Evolutionary conservation across 2,797 vertebrate genomes (phyloP), one percentile per base, ranked within the genome.

Genomic region (Lacerta viridis): DNA sequence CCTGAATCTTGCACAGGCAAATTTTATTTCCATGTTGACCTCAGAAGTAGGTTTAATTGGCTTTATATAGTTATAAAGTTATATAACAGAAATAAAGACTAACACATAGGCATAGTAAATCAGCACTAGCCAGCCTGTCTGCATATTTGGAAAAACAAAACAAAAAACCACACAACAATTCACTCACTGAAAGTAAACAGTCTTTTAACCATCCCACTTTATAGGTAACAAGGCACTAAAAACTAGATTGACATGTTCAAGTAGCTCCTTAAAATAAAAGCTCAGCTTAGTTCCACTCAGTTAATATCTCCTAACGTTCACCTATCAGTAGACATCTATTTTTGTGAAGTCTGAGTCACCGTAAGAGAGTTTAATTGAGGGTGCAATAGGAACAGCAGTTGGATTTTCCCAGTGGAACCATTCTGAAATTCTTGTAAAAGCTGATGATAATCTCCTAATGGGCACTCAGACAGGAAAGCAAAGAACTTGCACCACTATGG

Each of bases 391-490:
- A 89, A 92, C 43, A 87, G 64, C 0, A 39, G 86, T 88, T 93
- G 86, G 72, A 89, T 93, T 93, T 55, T 88, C 83, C 93, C 93
- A 80, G 88, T 95, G 92, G 92, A 94, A 87, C 85, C 80, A 66
- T 88, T 95, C 90, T 93, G 90, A 94, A 95, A 91, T 90, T 95
- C 90, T 83, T 93, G 84, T 94, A 95, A 94, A 95, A 94, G 89
- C 87, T 3, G 90, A 94, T 93, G 85, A 92, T 90, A 92, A 94
- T 94, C 92, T 96, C 80, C 86, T 89, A 91, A 95, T 93, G 90
- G 89, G 85, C 83, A 92, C 69, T 88, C 88, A 89, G 71, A 91
- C 82, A 89, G 88, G 88, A 92, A 89, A 93, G 94, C 92, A 78
- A 93, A 92, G 39, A 80, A 85, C 86, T 95, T 94, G 95, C 66